Evolutionary conservation across 64 coral and sea anemone genomes (phyloP).

Genomic region (Montipora cactus): DNA sequence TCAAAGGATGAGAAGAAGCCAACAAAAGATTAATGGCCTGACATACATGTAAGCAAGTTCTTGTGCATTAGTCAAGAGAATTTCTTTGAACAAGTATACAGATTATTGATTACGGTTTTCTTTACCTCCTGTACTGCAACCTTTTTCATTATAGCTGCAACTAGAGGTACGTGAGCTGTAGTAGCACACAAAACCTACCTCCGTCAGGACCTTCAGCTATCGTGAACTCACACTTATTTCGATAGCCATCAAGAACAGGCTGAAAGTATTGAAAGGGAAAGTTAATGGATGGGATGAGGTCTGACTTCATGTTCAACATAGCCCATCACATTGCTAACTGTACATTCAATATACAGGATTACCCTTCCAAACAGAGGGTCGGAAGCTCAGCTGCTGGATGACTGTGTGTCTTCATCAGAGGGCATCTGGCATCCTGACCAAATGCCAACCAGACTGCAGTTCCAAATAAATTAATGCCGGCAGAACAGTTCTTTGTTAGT

Average conservation of each 20-base stretch:
- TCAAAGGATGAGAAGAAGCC: too few relatives aligned
- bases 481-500: too few relatives aligned
- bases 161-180: constrained; percentile 7
- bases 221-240: constrained; percentile 98
- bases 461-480: too few relatives aligned
- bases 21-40: too few relatives aligned
- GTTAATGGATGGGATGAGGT: constrained; percentile 57
- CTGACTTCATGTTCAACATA: constrained; percentile 15
- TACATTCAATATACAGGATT: not conserved
- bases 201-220: constrained; percentile 97
- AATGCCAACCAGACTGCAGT: not conserved
- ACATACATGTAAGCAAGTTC: too few relatives aligned
- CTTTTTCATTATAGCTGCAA: not conserved
- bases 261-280: constrained; percentile 81
- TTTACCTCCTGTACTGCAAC: not conserved
- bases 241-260: constrained; percentile 97
- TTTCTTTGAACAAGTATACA: not conserved
- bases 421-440: not conserved
- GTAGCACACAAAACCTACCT: constrained; percentile 63
- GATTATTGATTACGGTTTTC: not conserved
- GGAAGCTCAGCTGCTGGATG: not conserved
- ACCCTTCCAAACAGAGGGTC: constrained; percentile 11
- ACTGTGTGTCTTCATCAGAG: not conserved
- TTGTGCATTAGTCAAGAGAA: too few relatives aligned
- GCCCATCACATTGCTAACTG: constrained; percentile 37